Conservation (phyloP, 2,113 vertebrate species). For the Chiloscyllium plagiosum region DNA sequence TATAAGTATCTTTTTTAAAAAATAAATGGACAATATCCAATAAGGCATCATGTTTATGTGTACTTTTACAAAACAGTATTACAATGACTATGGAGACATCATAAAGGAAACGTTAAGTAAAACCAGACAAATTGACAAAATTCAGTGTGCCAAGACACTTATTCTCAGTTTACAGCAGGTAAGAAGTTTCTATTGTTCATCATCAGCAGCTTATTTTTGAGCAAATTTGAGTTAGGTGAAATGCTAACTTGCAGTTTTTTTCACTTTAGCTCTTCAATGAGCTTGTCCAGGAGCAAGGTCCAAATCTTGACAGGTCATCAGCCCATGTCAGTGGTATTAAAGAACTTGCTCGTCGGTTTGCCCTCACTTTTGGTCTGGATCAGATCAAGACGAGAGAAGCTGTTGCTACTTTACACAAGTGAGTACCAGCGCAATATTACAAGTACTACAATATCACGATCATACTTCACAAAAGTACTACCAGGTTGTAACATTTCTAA, state of each 20-base stretch:
- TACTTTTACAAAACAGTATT: conserved; percentile 66
- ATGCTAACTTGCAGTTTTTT: conserved; percentile 34
- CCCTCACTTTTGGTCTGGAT: conserved; percentile 94
- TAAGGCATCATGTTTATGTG: conserved; percentile 36
- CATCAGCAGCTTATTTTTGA: neutral
- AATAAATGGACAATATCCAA: neutral
- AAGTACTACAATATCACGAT: neutral
- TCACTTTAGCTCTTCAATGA: conserved; percentile 85
- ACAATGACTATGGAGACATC: conserved; percentile 98
- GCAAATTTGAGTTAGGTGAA: neutral
- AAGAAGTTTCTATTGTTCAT: conserved; percentile 44
- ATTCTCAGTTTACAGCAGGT: conserved; percentile 99
- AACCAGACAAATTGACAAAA: conserved; percentile 97
- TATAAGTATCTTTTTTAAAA: neutral
- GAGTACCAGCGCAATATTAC: conserved; percentile 48
- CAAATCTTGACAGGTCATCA: conserved; percentile 91
- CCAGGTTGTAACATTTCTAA: neutral
- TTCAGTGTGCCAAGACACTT: conserved; percentile 96
- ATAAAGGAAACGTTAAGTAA: conserved; percentile 99
- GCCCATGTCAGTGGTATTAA: conserved; percentile 97
- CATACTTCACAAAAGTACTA: neutral
- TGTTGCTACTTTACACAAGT: conserved; percentile 97
- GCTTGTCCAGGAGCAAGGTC: conserved; percentile 93
- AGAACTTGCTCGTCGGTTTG: conserved; percentile 90
- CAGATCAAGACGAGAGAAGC: conserved; percentile 98